Evolutionary conservation across 1,140 invertebrate genomes (phyloP).

Genomic region (Musca domestica): DNA sequence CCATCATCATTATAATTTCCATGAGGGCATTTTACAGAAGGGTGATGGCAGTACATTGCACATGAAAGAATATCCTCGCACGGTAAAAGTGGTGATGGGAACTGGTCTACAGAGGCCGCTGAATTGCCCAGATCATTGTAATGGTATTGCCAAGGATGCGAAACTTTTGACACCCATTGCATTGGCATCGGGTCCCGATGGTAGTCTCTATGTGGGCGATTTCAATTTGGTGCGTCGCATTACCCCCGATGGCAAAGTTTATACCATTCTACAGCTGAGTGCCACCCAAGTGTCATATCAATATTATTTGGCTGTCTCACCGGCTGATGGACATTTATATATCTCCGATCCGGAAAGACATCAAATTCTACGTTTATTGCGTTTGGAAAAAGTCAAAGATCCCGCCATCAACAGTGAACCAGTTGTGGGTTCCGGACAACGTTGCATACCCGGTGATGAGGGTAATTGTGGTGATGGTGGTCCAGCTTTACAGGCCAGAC

Average conservation of each 20-base stretch:
- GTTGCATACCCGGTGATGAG: conserved; percentile 91
- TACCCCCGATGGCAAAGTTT: conserved; percentile 86
- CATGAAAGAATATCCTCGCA: conserved; percentile 87
- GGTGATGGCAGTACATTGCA: conserved; percentile 92
- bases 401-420: conserved; percentile 82
- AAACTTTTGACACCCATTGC: conserved; percentile 88
- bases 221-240: conserved; percentile 93
- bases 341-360: conserved; percentile 94
- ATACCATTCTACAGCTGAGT: conserved; percentile 89
- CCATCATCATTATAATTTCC: conserved; percentile 97
- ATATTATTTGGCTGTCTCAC: conserved; percentile 92
- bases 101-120: conserved; percentile 82
- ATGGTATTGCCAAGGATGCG: conserved; percentile 82
- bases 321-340: conserved; percentile 91
- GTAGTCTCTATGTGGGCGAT: conserved; percentile 94
- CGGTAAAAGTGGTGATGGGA: conserved; percentile 90
- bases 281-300: conserved; percentile 91
- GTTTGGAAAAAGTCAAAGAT: conserved; percentile 75
- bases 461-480: conserved; percentile 91
- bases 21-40: conserved; percentile 94
- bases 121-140: conserved; percentile 76
- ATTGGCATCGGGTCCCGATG: conserved; percentile 90
- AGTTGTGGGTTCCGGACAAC: conserved; percentile 91
- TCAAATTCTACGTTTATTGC: conserved; percentile 75
- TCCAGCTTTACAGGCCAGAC: conserved; percentile 81